Conservation (phyloP, 2,888 invertebrate species). For the Drosophila fungiperda region DNA sequence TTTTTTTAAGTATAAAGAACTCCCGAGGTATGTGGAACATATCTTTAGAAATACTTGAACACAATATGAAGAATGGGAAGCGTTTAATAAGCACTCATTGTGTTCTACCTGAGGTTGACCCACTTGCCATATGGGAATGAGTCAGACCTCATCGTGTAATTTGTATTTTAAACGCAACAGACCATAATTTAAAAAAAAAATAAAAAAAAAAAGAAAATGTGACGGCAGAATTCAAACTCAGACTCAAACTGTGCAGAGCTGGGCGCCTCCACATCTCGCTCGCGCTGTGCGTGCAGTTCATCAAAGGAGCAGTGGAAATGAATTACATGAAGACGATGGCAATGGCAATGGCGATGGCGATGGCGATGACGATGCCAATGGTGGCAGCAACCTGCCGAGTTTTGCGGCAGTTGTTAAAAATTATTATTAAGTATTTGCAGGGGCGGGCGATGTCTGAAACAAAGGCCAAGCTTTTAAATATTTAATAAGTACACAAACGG, state of each 20-base stretch:
- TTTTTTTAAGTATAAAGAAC: background rate
- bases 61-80: conserved; percentile 41
- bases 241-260: conserved; percentile 12
- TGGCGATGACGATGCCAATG: conserved; percentile 11
- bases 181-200: conserved; percentile 65
- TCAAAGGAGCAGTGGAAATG: conserved; percentile 58
- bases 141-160: conserved; percentile 59
- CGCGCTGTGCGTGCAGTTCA: conserved; percentile 66
- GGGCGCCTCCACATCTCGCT: background rate
- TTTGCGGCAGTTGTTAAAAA: conserved; percentile 67
- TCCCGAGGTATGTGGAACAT: background rate
- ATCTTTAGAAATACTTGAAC: conserved; percentile 28
- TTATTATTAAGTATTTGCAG: conserved; percentile 77
- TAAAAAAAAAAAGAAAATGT: conserved; percentile 7
- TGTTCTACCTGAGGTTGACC: conserved; percentile 67
- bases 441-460: conserved; percentile 60
- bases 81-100: conserved; percentile 71
- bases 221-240: conserved; percentile 29
- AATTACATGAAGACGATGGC: conserved; percentile 44
- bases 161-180: conserved; percentile 73
- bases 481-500: conserved; percentile 75
- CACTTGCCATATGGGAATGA: conserved; percentile 61
- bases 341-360: background rate
- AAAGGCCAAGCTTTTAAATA: conserved; percentile 80
- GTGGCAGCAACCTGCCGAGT: conserved; percentile 57